Evolutionary conservation across 1,140 invertebrate genomes (phyloP), one percentile per base, ranked within the genome.

Genomic region (Neotoxoptera formosana): DNA sequence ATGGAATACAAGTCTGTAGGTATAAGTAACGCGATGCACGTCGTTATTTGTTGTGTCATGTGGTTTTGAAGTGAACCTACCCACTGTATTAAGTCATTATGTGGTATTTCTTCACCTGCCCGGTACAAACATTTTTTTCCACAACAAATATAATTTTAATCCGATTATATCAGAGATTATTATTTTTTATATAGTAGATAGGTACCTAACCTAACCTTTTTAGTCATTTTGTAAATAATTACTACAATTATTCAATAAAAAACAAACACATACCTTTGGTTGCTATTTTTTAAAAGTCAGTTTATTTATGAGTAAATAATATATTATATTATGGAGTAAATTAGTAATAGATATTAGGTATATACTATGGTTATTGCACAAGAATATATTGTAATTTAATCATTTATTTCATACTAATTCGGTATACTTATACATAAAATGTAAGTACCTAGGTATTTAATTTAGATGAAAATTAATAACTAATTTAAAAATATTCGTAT

Each of bases 81-180:
- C 14, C 9, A 36, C 51, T 89, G 41, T 60, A 90, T 90, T 90
- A 90, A 90, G 89, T 60, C 56, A 90, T 90, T 90, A 90, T 67
- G 47, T 41, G 21, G 2, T 89, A 21, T 41, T 56, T 90, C 23
- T 90, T n/a, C 56, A 90, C 89, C 89, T 90, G 89, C 4, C 53
- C 11, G 34, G 51, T 41, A 60, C 34, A 56, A 89, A 89, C 34
- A 56, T 41, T 36, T n/a, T 30, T 56, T 11, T 30, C 25, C 9
- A 23, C 21, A 36, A 89, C 7, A 34, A 25, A 89, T 7, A 89
- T 56, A 90, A 45, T 67, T 90, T 90, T n/a, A 90, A 60, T 67
- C 53, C 14, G 89, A 67, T 90, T 90, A 25, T 41, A 2, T 51
- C 60, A 76, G 30, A 67, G 60, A 17, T n/a, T 76, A 76, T 56